Percentiles rank a stretch among this genome's conserved stretches.
These are phyloP conservation scores for Nematolebias whitei DNA, from an alignment of 2,113 vertebrate species.

Conservation along the genomic window DNA sequence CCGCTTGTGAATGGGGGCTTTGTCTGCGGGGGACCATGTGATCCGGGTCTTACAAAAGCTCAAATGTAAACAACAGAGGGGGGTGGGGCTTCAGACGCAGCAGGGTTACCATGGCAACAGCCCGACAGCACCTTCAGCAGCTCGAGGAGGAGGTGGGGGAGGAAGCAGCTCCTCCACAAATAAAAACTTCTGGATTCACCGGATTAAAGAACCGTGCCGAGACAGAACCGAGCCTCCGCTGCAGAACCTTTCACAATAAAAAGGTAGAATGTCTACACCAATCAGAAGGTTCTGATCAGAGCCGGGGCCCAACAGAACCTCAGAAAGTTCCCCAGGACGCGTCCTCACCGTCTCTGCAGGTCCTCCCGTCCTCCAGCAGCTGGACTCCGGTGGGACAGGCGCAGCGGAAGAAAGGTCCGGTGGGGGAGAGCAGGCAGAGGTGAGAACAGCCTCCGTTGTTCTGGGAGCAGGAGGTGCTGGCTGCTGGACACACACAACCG, in stretches of 20 bases:
- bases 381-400: constrained; percentile 96
- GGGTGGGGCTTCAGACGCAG: constrained; percentile 29
- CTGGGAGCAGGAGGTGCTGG: constrained; percentile 85
- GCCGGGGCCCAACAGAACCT: too few relatives aligned
- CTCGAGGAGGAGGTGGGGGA: not conserved
- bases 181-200: too few relatives aligned
- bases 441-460: constrained; percentile 95
- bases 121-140: constrained; percentile 77
- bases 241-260: too few relatives aligned
- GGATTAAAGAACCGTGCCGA: too few relatives aligned
- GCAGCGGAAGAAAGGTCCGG: constrained; percentile 88
- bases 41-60: constrained; percentile 55
- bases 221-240: too few relatives aligned
- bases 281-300: too few relatives aligned
- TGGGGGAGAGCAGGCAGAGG: constrained; percentile 94
- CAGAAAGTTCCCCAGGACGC: too few relatives aligned
- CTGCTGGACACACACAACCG: constrained; percentile 48
- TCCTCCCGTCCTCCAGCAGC: constrained; percentile 88
- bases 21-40: constrained; percentile 61
- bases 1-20: constrained; percentile 57
- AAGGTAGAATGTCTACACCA: too few relatives aligned
- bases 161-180: constrained; percentile 11
- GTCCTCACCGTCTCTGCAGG: constrained; percentile 91
- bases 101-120: constrained; percentile 77
- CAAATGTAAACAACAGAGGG: constrained; percentile 52